Base-by-base conservation (phyloP, 2,113 vertebrate species). In the Meleagris gallopavo region DNA sequence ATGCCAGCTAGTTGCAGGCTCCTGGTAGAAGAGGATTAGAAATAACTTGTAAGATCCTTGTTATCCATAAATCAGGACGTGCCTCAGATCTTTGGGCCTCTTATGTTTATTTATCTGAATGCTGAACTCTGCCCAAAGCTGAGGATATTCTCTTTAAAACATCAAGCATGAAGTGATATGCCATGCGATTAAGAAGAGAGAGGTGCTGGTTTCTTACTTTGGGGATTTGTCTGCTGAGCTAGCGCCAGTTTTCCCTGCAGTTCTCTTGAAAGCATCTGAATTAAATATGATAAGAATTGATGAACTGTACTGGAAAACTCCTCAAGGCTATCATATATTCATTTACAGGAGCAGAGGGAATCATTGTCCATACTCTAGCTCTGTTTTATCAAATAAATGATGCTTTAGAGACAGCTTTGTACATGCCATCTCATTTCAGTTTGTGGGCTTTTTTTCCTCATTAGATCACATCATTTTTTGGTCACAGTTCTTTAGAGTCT, bases 211-310 rank as follows among this genome's bases (percentile, higher is more conserved):
- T 88, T 92, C 67, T 45, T 11, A 1, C 60, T 50, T 57, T 13
- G 67, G 50, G 66, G 38, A 57, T 46, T 73, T 77, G 69, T 50
- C 92, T 87, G 79, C 73, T 84, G 38, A 74, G 61, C 22, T 84
- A 61, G 57, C 5, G 10, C 48, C 36, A 50, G 75, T 67, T 85
- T 75, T 48, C 20, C 22, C 58, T 62, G 70, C 34, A 54, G 29
- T 11, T 89, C 83, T 94, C 82, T 79, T 24, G 22, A 83, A 86
- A 83, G n/a, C 45, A 69, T 80, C 61, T 77, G 74, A 96, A 90
- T 88, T 94, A 91, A 95, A 73, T 88, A 77, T 76, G 67, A 43
- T 89, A 93, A 95, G 90, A 89, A 95, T 92, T 86, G 95, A 91
- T 76, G 70, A 92, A 85, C 54, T 85, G 67, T 52, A 46, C 81